Conservation (phyloP, 1,140 invertebrate species). For the Ephestia elutella region DNA sequence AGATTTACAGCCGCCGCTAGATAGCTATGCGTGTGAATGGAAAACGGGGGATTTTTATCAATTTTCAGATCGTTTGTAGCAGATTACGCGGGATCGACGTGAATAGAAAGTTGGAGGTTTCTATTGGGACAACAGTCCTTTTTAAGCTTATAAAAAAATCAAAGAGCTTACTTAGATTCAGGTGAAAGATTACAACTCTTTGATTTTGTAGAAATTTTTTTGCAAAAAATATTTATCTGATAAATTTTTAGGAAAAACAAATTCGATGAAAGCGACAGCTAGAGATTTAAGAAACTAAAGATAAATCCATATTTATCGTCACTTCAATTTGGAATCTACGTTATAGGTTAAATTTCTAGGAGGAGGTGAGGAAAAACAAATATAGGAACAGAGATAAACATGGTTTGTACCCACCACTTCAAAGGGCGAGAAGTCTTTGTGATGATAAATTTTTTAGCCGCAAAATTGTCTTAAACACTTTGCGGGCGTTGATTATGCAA, state of each 20-base stretch:
- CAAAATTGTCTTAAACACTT: slow-evolving; percentile 63
- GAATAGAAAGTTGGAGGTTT: slow-evolving; percentile 8
- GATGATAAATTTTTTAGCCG: slow-evolving; percentile 45
- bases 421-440: slow-evolving; percentile 42
- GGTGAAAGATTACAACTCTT: slow-evolving; percentile 1
- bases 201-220: background rate
- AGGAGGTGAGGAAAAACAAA: too few species aligned
- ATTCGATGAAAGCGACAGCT: too few species aligned
- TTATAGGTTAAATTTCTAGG: too few species aligned
- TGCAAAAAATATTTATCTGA: background rate
- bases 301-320: too few species aligned
- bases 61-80: slow-evolving; percentile 51
- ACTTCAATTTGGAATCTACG: too few species aligned
- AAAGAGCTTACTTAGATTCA: slow-evolving; percentile 8
- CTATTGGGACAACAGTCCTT: slow-evolving; percentile 6
- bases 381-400: too few species aligned
- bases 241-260: background rate
- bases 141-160: slow-evolving; percentile 10
- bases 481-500: slow-evolving; percentile 60
- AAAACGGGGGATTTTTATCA: slow-evolving; percentile 45
- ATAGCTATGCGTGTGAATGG: slow-evolving; percentile 44
- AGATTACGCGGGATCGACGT: slow-evolving; percentile 30
- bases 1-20: slow-evolving; percentile 58
- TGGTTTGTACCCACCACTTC: slow-evolving; percentile 19
- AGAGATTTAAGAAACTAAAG: too few species aligned